Evolutionary conservation across 1,140 invertebrate species (phyloP), one percentile per base, ranked within the genome.

Genomic region (Thalassaphorura encarpata): DNA sequence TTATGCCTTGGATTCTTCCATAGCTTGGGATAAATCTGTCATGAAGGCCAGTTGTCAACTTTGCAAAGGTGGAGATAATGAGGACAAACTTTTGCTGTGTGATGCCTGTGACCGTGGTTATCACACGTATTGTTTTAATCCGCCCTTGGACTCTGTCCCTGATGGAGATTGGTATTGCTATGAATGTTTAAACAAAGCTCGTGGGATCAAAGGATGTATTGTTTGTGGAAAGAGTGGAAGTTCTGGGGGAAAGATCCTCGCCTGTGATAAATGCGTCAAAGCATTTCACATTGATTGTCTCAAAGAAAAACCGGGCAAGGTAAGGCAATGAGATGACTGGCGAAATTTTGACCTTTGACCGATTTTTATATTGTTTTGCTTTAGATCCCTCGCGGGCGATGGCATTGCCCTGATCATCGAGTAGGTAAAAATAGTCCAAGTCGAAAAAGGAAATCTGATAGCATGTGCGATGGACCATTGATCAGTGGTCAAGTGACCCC

Each of bases 1-100:
- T 36, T 87, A 89, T 65, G 85, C 89, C 62, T 77, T 97, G 24
- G 91, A 95, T 68, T 83, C 83, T 19, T 89, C 84, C 67, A 90
- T 97, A 66, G 90, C 92, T 24, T 97, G 93, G 93, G 93, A 97
- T 73, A 97, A 96, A 74, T 94, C 89, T 74, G 93, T 96, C 67
- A 97, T 97, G 93, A 95, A 96, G 48, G 80, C 95, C 88, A 90
- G 90, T 73, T 97, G 94, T 73, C 92, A 97, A 73, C 93, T 97
- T 71, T 97, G 94, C 74, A 82, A 88, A 67, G 87, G 83, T 68
- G 93, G 93, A 57, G 91, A 97, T 72, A 92, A 96, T 67, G 94
- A 97, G 75, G 93, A 92, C 64, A 87, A 94, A 70, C 72, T 97
- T 42, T 74, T 97, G 54, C 76, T 97, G 2, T 97, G 94, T 75